Conservation (phyloP, 2,888 invertebrate genomes). For the Calliopum simillimum region DNA sequence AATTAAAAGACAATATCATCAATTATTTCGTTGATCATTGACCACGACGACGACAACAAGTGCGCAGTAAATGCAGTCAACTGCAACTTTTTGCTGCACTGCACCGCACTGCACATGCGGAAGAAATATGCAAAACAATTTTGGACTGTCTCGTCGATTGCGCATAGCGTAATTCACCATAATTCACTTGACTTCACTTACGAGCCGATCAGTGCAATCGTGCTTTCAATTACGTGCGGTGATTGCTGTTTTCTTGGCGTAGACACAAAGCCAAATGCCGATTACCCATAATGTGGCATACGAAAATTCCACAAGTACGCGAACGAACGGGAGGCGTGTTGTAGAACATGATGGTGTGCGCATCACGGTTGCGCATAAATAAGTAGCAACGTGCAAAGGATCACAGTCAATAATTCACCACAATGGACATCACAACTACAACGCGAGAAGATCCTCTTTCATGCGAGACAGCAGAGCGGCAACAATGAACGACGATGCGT, state of each 20-base stretch:
- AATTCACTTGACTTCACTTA: not conserved
- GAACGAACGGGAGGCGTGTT: slow-evolving; percentile 30
- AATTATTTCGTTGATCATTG: slow-evolving; percentile 62
- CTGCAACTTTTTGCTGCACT: not conserved
- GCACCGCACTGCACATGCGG: not conserved
- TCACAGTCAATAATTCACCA: slow-evolving; percentile 49
- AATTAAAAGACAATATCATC: slow-evolving; percentile 67
- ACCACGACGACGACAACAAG: slow-evolving; percentile 50
- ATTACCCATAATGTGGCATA: slow-evolving; percentile 5
- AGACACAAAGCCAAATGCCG: slow-evolving; percentile 26
- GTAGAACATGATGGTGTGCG: slow-evolving; percentile 1
- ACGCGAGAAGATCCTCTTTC: slow-evolving; percentile 20
- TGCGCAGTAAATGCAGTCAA: slow-evolving; percentile 44
- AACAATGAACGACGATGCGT: slow-evolving; percentile 18
- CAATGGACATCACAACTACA: no score
- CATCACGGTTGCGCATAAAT: slow-evolving; percentile 26
- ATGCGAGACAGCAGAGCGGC: slow-evolving; percentile 22
- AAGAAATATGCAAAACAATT: not conserved
- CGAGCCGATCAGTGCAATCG: slow-evolving; percentile 41
- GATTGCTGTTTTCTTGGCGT: slow-evolving; percentile 13
- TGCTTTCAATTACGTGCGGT: slow-evolving; percentile 46
- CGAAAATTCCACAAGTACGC: not conserved
- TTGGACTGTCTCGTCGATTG: not conserved
- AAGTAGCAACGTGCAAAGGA: slow-evolving; percentile 58
- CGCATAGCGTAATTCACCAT: not conserved